These are phyloP conservation scores for Onthophagus sagittarius DNA, from an alignment of 2,888 invertebrate genomes.

Conservation along the genomic window DNA sequence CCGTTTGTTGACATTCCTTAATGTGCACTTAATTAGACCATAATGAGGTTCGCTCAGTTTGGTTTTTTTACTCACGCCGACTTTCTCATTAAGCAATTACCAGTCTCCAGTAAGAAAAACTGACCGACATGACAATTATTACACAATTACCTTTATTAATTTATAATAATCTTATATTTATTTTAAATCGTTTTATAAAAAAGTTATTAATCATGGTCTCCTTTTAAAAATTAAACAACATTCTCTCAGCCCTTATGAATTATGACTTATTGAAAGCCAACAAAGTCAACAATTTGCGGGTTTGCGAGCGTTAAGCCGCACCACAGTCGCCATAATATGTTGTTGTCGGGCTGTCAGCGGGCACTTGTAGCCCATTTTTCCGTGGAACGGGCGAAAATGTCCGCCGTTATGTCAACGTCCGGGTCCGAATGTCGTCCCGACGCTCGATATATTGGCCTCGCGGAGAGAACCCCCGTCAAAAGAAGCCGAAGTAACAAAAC, in stretches of 20 bases:
- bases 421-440: not conserved
- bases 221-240: not conserved
- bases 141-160: not conserved
- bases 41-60: not conserved
- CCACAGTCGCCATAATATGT: constrained; percentile 1
- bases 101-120: not conserved
- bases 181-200: too few relatives aligned
- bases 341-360: constrained; percentile 9
- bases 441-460: not conserved
- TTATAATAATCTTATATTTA: not conserved
- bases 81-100: not conserved
- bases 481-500: not conserved
- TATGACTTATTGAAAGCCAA: constrained; percentile 6
- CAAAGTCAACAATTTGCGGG: not conserved
- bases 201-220: too few relatives aligned
- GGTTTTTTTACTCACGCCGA: not conserved
- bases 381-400: not conserved
- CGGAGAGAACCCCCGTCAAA: not conserved
- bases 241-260: constrained; percentile 1
- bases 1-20: not conserved
- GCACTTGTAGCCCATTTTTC: constrained; percentile 15
- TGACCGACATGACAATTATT: not conserved
- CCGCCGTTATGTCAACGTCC: constrained; percentile 6
- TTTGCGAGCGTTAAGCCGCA: not conserved
- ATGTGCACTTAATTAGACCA: not conserved